Evolutionary conservation across 1,140 invertebrate species (phyloP).

Genomic region (Heliconius nattereri): DNA sequence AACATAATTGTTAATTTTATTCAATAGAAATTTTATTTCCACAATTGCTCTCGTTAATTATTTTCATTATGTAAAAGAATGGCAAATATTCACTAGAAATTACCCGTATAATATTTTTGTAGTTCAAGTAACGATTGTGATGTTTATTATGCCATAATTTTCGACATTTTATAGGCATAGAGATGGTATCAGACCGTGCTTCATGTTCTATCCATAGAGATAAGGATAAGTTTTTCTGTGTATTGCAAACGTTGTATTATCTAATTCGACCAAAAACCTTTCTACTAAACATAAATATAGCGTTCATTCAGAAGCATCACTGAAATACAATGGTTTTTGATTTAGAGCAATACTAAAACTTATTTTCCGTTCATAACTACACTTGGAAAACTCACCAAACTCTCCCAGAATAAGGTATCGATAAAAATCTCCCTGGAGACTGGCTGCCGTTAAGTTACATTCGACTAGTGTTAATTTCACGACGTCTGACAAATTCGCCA

Average conservation of each 20-base stretch:
- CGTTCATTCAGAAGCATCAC: background rate
- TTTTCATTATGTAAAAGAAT: no score
- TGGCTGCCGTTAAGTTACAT: slow-evolving; percentile 61
- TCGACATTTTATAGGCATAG: background rate
- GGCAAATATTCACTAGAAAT: no score
- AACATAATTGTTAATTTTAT: no score
- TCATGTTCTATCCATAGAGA: no score
- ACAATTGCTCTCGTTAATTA: no score
- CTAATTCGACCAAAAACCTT: no score
- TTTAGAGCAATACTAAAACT: background rate
- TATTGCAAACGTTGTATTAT: no score
- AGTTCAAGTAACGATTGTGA: background rate
- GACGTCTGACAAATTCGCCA: slow-evolving; percentile 63
- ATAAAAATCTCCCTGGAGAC: slow-evolving; percentile 47
- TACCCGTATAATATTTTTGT: background rate
- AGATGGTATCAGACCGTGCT: background rate
- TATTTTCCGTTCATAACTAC: background rate
- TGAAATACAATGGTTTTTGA: background rate
- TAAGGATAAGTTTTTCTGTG: no score
- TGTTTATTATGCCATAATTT: no score
- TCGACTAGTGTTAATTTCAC: slow-evolving; percentile 70
- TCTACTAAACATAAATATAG: no score
- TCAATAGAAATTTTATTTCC: no score
- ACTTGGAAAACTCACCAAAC: background rate
- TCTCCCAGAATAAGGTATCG: slow-evolving; percentile 43